phyloP scores from a whole-genome alignment of 2,113 vertebrate species.

The Clarias batrachus region DNA sequence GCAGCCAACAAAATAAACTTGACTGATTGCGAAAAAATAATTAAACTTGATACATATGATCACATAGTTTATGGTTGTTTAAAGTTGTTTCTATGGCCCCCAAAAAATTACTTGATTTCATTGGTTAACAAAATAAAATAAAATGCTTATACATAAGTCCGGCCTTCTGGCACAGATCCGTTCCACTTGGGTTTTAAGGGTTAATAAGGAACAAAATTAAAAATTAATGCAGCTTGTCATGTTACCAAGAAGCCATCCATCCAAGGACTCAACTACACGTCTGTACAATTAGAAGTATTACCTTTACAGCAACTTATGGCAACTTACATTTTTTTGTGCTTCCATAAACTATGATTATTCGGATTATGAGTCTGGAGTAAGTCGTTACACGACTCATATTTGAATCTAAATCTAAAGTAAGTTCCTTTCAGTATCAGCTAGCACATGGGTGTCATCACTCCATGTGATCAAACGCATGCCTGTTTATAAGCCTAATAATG shows the following conservation, averaged over 20 bases:
- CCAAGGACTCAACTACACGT: neutral
- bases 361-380: neutral
- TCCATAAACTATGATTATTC: neutral
- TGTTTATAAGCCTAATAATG: constrained; percentile 29
- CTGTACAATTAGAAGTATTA: neutral
- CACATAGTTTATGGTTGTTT: no score
- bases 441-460: constrained; percentile 9
- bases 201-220: no score
- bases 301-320: neutral
- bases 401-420: constrained; percentile 12
- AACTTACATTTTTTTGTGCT: neutral
- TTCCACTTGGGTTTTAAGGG: no score
- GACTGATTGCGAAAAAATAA: no score
- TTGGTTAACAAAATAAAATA: no score
- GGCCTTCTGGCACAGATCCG: no score
- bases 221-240: neutral
- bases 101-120: no score
- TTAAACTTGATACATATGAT: no score
- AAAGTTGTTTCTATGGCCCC: no score
- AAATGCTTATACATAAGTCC: no score
- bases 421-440: neutral
- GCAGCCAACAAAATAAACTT: no score
- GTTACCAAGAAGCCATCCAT: neutral
- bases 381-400: neutral
- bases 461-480: neutral